Evolutionary conservation across 2,113 vertebrate species (phyloP).

Genomic region (Cynopterus brachyotis): DNA sequence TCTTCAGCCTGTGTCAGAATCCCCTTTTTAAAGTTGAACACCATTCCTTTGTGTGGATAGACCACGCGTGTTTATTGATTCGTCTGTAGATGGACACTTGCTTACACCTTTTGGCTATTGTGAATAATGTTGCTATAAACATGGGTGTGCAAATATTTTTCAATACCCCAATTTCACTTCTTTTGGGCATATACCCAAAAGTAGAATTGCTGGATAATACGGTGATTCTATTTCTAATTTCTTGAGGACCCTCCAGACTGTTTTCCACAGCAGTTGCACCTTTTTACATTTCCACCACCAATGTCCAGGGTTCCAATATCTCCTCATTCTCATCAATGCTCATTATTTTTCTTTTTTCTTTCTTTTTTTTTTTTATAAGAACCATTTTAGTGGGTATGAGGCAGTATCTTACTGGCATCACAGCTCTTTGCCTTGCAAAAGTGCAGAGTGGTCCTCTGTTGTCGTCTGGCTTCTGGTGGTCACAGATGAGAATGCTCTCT

Average conservation of each 20-base stretch:
- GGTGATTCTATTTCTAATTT: neutral
- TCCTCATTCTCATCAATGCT: neutral
- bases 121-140: neutral
- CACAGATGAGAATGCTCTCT: neutral
- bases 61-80: neutral
- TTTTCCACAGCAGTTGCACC: neutral
- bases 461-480: neutral
- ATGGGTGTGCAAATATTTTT: neutral
- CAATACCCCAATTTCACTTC: neutral
- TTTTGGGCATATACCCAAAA: neutral
- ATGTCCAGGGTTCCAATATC: neutral
- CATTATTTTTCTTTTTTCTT: fast-evolving
- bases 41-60: neutral
- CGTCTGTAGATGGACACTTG: neutral
- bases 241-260: neutral
- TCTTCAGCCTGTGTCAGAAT: neutral
- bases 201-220: fast-evolving
- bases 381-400: neutral
- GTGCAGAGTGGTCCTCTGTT: neutral
- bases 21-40: neutral
- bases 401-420: neutral
- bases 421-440: too few relatives aligned
- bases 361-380: neutral
- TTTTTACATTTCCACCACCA: neutral
- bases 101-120: neutral